phyloP scores from a whole-genome alignment of 2,113 vertebrate genomes.

The Climacteris rufus region DNA sequence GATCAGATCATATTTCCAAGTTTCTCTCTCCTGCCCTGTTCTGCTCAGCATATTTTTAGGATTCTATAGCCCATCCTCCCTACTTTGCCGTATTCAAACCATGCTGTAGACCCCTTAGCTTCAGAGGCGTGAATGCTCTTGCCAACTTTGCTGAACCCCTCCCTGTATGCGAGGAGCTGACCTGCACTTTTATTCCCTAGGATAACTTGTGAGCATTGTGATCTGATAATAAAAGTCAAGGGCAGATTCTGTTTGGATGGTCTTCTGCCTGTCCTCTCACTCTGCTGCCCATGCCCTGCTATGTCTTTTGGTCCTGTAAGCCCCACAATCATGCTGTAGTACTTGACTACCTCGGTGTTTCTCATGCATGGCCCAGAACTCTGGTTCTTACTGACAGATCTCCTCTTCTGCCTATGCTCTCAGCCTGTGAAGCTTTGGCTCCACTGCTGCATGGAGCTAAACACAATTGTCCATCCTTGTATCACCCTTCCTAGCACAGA shows the following conservation, averaged over 20 bases:
- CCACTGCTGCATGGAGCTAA: accelerated
- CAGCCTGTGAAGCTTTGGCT: background rate
- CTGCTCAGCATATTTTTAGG: background rate
- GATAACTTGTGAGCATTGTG: background rate
- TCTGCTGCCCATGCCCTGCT: background rate
- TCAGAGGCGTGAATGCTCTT: background rate
- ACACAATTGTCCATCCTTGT: no score
- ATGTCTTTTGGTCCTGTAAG: background rate
- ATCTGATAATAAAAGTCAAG: background rate
- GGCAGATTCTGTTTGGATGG: background rate
- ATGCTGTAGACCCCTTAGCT: background rate
- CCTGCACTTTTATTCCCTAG: background rate
- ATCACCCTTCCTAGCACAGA: background rate
- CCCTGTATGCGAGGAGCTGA: background rate
- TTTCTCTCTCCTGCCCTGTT: background rate
- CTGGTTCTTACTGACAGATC: background rate
- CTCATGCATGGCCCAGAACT: background rate
- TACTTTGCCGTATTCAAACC: background rate
- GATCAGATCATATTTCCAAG: background rate
- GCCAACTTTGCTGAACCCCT: background rate
- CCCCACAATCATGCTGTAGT: background rate
- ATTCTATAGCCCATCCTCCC: background rate
- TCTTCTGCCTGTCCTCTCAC: background rate
- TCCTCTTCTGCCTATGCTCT: accelerated
- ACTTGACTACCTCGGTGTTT: background rate